These are phyloP conservation scores for Leptodactylus fallax DNA, from an alignment of 2,797 vertebrate species.

Conservation along the genomic window DNA sequence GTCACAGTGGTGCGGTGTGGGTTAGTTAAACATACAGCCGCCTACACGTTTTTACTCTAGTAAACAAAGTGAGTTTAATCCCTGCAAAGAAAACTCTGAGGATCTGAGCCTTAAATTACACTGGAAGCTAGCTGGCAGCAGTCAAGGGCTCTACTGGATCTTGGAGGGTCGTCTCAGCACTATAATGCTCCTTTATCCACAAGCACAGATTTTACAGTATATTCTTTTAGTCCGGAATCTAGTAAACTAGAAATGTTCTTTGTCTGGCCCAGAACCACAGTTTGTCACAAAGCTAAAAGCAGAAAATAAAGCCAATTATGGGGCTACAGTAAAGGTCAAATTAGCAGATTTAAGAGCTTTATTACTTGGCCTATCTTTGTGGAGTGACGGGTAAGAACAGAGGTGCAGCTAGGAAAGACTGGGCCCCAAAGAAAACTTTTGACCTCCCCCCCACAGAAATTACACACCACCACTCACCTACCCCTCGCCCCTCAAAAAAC, in stretches of 20 bases:
- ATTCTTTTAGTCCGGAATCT: neutral
- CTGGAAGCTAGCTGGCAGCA: neutral
- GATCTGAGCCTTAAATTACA: neutral
- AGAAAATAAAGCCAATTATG: too few relatives aligned
- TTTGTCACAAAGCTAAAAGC: too few relatives aligned
- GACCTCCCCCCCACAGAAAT: too few relatives aligned
- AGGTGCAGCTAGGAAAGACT: too few relatives aligned
- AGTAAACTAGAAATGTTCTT: neutral
- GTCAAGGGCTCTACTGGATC: neutral
- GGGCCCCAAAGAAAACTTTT: too few relatives aligned
- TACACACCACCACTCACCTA: too few relatives aligned
- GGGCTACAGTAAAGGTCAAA: too few relatives aligned
- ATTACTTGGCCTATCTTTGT: too few relatives aligned
- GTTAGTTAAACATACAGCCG: conserved; percentile 49
- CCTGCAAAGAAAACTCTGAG: conserved; percentile 1
- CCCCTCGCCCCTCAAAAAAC: too few relatives aligned
- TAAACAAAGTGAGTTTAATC: conserved; percentile 36
- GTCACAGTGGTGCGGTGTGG: conserved; percentile 34
- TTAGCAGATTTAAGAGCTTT: too few relatives aligned
- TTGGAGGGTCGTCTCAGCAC: neutral
- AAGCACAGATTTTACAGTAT: neutral
- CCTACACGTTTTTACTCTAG: conserved; percentile 26
- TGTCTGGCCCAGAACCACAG: too few relatives aligned
- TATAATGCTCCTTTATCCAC: neutral
- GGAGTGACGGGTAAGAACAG: too few relatives aligned